phyloP scores from a whole-genome alignment of 2,113 vertebrate genomes.

The Piprites chloris region DNA sequence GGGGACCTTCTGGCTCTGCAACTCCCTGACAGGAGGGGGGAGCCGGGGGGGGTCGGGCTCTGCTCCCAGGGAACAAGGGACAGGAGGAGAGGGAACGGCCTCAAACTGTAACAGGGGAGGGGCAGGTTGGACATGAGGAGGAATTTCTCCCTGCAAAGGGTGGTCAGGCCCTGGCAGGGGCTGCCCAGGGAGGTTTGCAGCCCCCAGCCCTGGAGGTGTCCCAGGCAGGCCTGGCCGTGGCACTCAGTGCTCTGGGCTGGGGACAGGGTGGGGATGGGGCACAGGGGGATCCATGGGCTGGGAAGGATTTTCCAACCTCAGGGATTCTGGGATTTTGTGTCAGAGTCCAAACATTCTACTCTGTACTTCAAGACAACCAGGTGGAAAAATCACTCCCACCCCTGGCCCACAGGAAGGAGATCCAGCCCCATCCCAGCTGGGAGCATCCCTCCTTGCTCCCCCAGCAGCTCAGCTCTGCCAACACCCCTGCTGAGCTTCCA shows the following conservation, averaged over 20 bases:
- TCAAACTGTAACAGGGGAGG: not conserved
- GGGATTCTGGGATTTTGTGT: not conserved
- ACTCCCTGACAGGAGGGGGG: not conserved
- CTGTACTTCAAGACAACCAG: not conserved
- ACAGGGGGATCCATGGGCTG: not conserved
- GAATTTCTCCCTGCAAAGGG: not conserved
- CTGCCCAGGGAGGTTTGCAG: not conserved
- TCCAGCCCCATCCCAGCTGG: fast-evolving
- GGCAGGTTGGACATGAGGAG: not conserved
- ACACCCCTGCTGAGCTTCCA: not conserved
- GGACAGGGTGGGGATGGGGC: fast-evolving
- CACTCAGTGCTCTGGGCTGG: not conserved
- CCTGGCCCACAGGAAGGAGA: not conserved
- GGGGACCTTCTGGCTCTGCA: not conserved
- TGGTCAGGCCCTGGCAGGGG: fast-evolving
- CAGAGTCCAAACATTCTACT: not conserved
- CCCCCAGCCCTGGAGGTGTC: not conserved
- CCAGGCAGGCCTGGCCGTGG: not conserved
- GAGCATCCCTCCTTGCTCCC: not conserved
- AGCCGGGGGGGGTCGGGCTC: not conserved
- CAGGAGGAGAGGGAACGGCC: not conserved
- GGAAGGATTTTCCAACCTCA: fast-evolving
- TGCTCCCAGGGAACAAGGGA: not conserved
- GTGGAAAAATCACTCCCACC: fast-evolving
- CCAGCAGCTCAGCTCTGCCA: not conserved